Evolutionary conservation across 2,888 invertebrate species (phyloP).

Genomic region (Uloborus plumipes): DNA sequence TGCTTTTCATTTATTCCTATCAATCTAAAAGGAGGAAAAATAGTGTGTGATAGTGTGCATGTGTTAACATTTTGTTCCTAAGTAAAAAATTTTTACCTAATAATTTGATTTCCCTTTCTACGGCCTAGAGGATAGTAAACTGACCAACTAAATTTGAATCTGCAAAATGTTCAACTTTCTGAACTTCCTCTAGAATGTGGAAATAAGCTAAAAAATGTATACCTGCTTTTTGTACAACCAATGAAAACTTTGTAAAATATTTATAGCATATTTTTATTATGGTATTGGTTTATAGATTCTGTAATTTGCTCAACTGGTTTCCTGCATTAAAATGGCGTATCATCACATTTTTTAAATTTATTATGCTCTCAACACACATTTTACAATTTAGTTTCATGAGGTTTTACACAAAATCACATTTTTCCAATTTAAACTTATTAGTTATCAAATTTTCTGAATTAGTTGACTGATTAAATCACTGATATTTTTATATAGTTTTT

Average conservation of each 20-base stretch:
- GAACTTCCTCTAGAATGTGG: slow-evolving; percentile 30
- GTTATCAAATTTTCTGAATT: no score
- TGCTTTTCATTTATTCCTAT: slow-evolving; percentile 19
- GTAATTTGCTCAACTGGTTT: slow-evolving; percentile 64
- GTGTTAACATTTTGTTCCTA: slow-evolving; percentile 14
- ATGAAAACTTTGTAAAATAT: slow-evolving; percentile 58
- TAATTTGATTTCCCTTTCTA: slow-evolving; percentile 16
- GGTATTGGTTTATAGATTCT: slow-evolving; percentile 63
- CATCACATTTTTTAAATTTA: slow-evolving; percentile 29
- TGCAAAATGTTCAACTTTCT: neutral
- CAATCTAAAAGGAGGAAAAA: slow-evolving; percentile 4
- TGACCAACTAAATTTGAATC: neutral
- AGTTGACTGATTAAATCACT: no score
- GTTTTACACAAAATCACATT: no score
- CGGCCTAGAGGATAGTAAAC: slow-evolving; percentile 20
- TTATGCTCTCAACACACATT: no score
- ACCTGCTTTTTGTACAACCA: slow-evolving; percentile 52
- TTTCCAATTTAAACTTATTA: no score
- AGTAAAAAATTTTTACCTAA: neutral
- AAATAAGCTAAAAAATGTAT: slow-evolving; percentile 25
- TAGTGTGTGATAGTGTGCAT: slow-evolving; percentile 25
- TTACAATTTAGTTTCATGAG: no score
- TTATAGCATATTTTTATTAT: slow-evolving; percentile 65
- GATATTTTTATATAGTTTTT: no score
- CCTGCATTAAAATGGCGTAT: slow-evolving; percentile 63